Evolutionary conservation across 2,888 invertebrate species (phyloP).

Genomic region (Temnothorax ravouxi): DNA sequence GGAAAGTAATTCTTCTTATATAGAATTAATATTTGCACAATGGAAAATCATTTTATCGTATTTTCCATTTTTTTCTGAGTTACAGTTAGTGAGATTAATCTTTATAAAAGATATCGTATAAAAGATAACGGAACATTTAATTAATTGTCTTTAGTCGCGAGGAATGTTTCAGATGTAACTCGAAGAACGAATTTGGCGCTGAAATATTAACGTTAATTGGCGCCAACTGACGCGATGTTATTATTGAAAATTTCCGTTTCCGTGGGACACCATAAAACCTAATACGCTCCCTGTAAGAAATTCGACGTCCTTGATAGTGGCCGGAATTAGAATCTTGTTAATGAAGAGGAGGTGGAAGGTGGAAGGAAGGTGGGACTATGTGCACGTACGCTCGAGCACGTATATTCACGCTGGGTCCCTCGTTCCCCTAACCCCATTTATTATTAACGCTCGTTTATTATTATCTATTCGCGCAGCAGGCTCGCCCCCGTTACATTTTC

Average conservation of each 20-base stretch:
- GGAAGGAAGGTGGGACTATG: too few species aligned
- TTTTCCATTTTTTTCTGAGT: background rate
- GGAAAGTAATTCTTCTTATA: background rate
- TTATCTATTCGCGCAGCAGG: constrained; percentile 74
- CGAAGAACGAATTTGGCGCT: background rate
- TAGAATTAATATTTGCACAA: constrained; percentile 22
- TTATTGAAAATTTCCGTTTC: background rate
- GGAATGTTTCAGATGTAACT: background rate
- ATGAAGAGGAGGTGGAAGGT: background rate
- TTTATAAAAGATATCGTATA: background rate
- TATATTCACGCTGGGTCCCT: constrained; percentile 26
- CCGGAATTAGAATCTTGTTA: constrained; percentile 36
- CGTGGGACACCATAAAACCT: background rate
- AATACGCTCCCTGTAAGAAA: constrained; percentile 14
- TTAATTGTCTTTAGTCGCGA: background rate
- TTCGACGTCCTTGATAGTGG: constrained; percentile 19
- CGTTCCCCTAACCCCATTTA: constrained; percentile 50
- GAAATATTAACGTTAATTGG: constrained; percentile 8
- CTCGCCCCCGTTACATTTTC: constrained; percentile 70
- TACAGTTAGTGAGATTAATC: background rate
- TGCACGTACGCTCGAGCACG: background rate
- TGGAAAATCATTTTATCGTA: constrained; percentile 1
- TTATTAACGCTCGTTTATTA: constrained; percentile 72
- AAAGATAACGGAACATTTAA: background rate
- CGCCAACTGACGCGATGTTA: background rate